A percentile compares a stretch with the other conserved stretches of the same genome.
These are phyloP conservation scores for Stigmatopora argus DNA, from an alignment of 2,113 vertebrate species.

Conservation along the genomic window DNA sequence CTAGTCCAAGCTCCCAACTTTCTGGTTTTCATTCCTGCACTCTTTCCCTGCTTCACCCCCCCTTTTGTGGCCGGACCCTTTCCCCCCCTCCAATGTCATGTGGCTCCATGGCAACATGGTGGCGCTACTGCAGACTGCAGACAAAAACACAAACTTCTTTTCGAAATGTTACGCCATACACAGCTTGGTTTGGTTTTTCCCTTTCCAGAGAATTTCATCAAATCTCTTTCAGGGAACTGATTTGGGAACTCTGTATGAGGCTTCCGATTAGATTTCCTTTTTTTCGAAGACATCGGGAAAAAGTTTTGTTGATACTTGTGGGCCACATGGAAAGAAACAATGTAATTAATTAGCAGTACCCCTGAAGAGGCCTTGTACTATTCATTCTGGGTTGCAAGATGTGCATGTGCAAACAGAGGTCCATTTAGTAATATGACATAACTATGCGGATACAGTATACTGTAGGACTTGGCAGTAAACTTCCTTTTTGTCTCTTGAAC, in stretches of 20 bases:
- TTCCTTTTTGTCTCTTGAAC: constrained; percentile 5
- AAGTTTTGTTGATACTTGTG: constrained; percentile 6
- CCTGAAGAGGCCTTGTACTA: constrained; percentile 3
- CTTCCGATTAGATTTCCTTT: background rate
- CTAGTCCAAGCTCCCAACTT: constrained; percentile 9
- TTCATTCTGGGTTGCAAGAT: constrained; percentile 5
- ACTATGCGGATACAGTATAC: constrained; percentile 13
- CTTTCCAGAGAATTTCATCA: background rate
- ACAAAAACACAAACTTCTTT: background rate
- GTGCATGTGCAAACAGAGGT: constrained; percentile 22
- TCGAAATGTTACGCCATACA: background rate
- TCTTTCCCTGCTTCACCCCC: constrained; percentile 21
- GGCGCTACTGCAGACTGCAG: background rate
- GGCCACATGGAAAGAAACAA: constrained; percentile 18
- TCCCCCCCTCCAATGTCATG: constrained; percentile 38
- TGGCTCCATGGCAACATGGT: constrained; percentile 28
- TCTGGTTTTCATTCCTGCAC: constrained; percentile 15
- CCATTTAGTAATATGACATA: constrained; percentile 35
- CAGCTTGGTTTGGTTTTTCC: background rate
- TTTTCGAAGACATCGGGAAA: constrained; percentile 13
- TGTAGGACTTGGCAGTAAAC: constrained; percentile 14
- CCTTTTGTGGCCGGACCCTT: constrained; percentile 5
- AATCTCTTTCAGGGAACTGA: background rate
- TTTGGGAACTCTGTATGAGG: constrained; percentile 3
- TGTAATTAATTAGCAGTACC: constrained; percentile 5